Evolutionary conservation across 2,797 vertebrate genomes (phyloP), one percentile per base, ranked within the genome.

Genomic region (Pangasius mekongensis): DNA sequence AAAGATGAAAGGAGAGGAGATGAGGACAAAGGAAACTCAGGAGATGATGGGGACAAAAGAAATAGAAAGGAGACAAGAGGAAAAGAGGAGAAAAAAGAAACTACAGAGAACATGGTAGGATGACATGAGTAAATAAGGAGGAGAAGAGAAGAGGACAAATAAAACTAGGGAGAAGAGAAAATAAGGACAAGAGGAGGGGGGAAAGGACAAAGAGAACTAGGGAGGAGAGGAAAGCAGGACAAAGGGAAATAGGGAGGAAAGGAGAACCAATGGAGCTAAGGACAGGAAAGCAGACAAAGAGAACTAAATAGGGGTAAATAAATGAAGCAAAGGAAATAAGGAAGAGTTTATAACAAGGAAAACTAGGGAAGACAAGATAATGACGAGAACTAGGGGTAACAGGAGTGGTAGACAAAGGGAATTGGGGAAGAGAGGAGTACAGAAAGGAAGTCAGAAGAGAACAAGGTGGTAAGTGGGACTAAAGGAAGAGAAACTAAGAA

Each of bases 1-100:
- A 80, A 73, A 54, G 27, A 76, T 66, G 18, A 81, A 82, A 84
- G 74, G 87, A 64, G 36, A 87, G 69, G 47, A 49, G 69, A 74
- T 43, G 52, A 87, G 52, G 58, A 78, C 58, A 89, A 73, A 85
- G 62, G 74, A 43, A 64, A 89, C 5, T 49, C 43, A 20, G 20
- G 52, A 52, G 64, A 87, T 62, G 73, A 86, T n/a, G 58, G 64
- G 8, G 60, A 77, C 33, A 67, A 82, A 81, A 76, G 27, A 14
- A 87, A 36, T 77, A 62, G 56, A 47, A 6, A n/a, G 64, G 39
- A 47, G 83, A 78, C 58, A 77, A 83, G 52, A 56, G 69, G 69
- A 83, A 64, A 47, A 58, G 76, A 49, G 60, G 74, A 47, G 30
- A 82, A 39, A n/a, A 82, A 60, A 27, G 9, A 22, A 20, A 49